Conservation (phyloP, 2,113 vertebrate species). For the Falco punctatus region DNA sequence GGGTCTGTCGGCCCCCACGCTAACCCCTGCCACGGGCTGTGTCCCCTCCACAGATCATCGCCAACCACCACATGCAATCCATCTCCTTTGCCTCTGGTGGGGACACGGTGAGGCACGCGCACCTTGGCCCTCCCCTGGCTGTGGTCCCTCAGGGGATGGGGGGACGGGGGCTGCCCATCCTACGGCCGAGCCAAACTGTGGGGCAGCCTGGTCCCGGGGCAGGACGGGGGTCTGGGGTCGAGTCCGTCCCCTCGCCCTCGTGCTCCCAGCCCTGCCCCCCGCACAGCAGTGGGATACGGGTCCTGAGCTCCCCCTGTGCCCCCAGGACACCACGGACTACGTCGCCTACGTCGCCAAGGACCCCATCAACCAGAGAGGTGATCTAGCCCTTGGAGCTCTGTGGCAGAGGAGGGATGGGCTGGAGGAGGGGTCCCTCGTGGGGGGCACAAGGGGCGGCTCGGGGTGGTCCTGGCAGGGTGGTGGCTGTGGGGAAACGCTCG, state of each 20-base stretch:
- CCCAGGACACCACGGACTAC: slow-evolving; percentile 87
- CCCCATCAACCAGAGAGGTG: slow-evolving; percentile 85
- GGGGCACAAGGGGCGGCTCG: accelerated
- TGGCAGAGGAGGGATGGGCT: not conserved
- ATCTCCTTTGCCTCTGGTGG: slow-evolving; percentile 90
- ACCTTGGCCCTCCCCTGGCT: not conserved
- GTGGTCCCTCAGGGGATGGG: accelerated
- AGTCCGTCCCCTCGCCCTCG: accelerated
- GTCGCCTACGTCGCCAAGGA: slow-evolving; percentile 85
- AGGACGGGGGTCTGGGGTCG: accelerated
- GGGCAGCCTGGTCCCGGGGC: not conserved
- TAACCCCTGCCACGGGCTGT: accelerated
- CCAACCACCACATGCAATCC: slow-evolving; percentile 89
- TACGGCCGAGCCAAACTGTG: accelerated
- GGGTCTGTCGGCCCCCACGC: accelerated
- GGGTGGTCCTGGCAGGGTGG: not conserved
- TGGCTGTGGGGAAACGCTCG: accelerated
- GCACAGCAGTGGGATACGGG: accelerated
- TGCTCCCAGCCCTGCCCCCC: not conserved
- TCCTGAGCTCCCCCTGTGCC: not conserved
- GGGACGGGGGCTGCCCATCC: not conserved
- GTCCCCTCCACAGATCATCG: slow-evolving; percentile 79
- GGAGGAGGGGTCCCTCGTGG: not conserved
- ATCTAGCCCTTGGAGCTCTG: not conserved
- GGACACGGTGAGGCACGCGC: slow-evolving; percentile 76